Evolutionary conservation across 2,113 vertebrate genomes (phyloP).

Genomic region (Oreochromis spilurus): DNA sequence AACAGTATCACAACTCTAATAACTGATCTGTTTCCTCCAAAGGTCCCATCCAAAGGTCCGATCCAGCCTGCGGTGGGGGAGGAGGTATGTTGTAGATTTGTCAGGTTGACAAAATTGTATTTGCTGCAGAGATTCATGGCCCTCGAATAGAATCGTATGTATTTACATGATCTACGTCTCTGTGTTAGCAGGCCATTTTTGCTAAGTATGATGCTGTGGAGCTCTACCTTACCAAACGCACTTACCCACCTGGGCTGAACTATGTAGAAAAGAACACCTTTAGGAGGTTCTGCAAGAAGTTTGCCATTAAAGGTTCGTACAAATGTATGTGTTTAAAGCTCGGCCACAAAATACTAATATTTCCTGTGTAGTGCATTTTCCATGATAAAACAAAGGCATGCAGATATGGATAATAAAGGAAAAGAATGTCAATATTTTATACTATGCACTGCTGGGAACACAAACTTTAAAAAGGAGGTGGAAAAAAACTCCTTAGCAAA

Average conservation of each 20-base stretch:
- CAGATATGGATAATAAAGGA: not conserved
- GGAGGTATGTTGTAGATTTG: not conserved
- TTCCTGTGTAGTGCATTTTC: not conserved
- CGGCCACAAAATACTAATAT: not conserved
- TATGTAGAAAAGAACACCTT: conserved; percentile 71
- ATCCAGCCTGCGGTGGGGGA: not conserved
- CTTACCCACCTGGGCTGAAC: conserved; percentile 56
- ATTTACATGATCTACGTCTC: not conserved
- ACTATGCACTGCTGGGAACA: not conserved
- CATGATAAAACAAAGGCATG: not conserved
- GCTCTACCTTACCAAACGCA: conserved; percentile 49
- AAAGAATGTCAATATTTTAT: not conserved
- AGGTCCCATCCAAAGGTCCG: not conserved
- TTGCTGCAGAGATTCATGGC: not conserved
- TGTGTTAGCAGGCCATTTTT: conserved; percentile 47
- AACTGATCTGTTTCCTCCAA: not conserved
- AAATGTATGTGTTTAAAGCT: not conserved
- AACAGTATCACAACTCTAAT: not conserved
- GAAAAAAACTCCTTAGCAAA: not conserved
- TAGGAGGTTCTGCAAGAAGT: conserved; percentile 66
- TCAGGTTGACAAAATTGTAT: not conserved
- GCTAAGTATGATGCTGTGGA: conserved; percentile 65
- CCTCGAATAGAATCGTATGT: not conserved
- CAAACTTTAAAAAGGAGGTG: not conserved
- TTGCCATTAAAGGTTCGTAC: conserved; percentile 40